Percentiles rank a stretch among this genome's conserved stretches.
phyloP scores from a whole-genome alignment of 2,113 vertebrate genomes.

The Ceratotherium simum region DNA sequence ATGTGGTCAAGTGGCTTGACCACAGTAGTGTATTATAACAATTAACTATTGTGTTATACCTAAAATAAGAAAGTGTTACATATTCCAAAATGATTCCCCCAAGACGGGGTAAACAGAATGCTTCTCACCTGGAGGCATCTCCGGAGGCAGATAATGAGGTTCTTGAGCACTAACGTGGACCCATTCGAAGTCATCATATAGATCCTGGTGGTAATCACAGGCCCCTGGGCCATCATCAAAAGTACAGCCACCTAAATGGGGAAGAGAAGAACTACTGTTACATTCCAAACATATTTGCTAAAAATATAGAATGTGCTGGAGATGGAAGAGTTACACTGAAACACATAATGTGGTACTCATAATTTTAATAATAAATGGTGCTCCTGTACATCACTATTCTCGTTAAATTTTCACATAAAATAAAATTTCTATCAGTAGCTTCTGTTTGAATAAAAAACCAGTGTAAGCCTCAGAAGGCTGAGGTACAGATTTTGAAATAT shows the following conservation, averaged over 20 bases:
- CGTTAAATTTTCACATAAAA: constrained; percentile 66
- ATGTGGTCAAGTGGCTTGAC: neutral
- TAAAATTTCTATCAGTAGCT: constrained; percentile 25
- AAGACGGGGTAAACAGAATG: neutral
- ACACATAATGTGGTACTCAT: neutral
- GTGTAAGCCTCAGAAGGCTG: neutral
- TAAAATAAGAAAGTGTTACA: neutral
- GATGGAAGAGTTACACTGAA: neutral
- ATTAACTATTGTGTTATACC: neutral
- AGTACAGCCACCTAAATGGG: constrained; percentile 92
- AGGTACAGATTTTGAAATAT: neutral
- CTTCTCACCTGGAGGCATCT: constrained; percentile 96
- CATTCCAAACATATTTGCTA: neutral
- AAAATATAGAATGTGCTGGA: neutral
- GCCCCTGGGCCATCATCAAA: constrained; percentile 96
- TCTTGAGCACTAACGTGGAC: constrained; percentile 96
- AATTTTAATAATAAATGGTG: neutral
- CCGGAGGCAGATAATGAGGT: constrained; percentile 93
- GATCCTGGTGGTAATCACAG: constrained; percentile 98
- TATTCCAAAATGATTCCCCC: neutral
- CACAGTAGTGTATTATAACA: neutral
- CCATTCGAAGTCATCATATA: constrained; percentile 98
- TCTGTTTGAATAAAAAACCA: neutral
- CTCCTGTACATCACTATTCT: neutral
- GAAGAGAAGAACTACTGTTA: neutral